Conservation (phyloP, 2,113 vertebrate species). For the Dinomys branickii region DNA sequence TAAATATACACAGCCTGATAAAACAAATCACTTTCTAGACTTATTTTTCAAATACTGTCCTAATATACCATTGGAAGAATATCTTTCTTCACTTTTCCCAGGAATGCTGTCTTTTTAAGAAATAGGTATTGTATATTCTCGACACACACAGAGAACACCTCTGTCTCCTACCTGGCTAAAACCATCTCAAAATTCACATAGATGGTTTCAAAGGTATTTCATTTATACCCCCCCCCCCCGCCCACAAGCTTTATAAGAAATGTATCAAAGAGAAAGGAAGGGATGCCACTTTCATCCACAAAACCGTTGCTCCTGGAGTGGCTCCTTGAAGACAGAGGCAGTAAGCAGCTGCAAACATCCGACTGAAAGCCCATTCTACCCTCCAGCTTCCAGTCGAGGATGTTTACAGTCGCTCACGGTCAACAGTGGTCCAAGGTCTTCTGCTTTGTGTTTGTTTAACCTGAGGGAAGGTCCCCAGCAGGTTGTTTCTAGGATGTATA, state of each 20-base stretch:
- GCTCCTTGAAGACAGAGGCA: slow-evolving; percentile 91
- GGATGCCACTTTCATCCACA: slow-evolving; percentile 62
- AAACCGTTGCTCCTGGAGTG: slow-evolving; percentile 69
- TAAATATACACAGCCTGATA: background rate
- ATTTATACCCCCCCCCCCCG: background rate
- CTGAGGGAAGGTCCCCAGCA: slow-evolving; percentile 66
- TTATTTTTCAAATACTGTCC: background rate
- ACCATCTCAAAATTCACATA: background rate
- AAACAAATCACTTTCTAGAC: slow-evolving; percentile 9
- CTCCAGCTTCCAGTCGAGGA: slow-evolving; percentile 99
- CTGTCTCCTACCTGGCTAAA: background rate
- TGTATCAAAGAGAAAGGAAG: slow-evolving; percentile 55
- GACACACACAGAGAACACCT: background rate
- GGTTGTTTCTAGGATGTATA: slow-evolving; percentile 70
- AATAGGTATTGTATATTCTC: background rate
- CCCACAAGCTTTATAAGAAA: slow-evolving; percentile 39
- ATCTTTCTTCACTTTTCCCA: slow-evolving; percentile 19
- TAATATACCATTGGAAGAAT: background rate
- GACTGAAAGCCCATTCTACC: slow-evolving; percentile 96
- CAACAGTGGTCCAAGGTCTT: slow-evolving; percentile 83
- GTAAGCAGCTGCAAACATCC: slow-evolving; percentile 99
- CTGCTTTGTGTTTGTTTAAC: slow-evolving; percentile 78
- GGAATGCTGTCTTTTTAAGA: background rate
- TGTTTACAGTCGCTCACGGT: slow-evolving; percentile 98
- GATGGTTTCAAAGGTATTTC: slow-evolving; percentile 38